Conservation (phyloP, 2,113 vertebrate genomes). For the Macaca nemestrina region DNA sequence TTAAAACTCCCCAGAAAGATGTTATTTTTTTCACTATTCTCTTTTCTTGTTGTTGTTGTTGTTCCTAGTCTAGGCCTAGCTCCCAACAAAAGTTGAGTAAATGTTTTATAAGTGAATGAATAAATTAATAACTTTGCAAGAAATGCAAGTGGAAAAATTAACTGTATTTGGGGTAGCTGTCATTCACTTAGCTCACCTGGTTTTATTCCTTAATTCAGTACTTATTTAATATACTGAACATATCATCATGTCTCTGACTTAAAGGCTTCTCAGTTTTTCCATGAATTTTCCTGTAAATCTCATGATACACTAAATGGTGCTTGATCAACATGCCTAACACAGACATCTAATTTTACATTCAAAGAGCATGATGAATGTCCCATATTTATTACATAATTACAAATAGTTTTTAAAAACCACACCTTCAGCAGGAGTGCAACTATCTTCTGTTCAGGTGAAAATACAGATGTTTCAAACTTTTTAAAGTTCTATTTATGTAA, state of each 20-base stretch:
- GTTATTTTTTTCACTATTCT: not conserved
- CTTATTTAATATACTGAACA: not conserved
- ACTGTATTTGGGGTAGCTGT: not conserved
- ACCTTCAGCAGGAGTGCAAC: not conserved
- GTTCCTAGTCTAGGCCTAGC: not conserved
- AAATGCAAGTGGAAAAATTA: not conserved
- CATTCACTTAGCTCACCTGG: not conserved
- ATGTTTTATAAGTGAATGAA: not conserved
- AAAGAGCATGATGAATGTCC: not conserved
- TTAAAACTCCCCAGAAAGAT: not conserved
- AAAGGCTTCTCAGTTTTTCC: not conserved
- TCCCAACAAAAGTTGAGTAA: not conserved
- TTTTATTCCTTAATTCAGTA: not conserved
- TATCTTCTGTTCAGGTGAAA: not conserved
- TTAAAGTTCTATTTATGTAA: not conserved
- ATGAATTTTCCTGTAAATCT: not conserved
- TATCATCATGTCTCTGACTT: not conserved
- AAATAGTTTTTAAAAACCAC: not conserved
- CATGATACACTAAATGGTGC: not conserved
- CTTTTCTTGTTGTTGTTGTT: not conserved
- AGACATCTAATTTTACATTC: not conserved
- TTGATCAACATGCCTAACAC: not conserved
- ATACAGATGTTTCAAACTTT: not conserved
- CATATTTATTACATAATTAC: not conserved
- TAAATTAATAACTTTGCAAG: not conserved